Evolutionary conservation across 2,797 vertebrate genomes (phyloP).

Genomic region (Tenualosa ilisha): DNA sequence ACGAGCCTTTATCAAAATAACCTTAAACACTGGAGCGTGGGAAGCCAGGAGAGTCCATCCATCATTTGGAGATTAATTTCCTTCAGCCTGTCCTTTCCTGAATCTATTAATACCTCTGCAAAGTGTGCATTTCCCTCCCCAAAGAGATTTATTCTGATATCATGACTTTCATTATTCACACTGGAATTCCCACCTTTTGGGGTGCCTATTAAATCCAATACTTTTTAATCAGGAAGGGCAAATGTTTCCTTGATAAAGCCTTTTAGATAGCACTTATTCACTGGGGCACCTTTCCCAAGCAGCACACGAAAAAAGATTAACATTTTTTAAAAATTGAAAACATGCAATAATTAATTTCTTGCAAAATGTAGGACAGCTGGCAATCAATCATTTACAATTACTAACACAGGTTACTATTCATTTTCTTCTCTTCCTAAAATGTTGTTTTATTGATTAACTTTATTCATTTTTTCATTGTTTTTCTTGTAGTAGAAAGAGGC

Average conservation of each 20-base stretch:
- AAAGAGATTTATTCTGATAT: constrained; percentile 78
- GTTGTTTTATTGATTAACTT: not conserved
- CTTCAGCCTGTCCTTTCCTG: constrained; percentile 71
- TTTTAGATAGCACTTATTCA: constrained; percentile 44
- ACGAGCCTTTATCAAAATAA: constrained; percentile 78
- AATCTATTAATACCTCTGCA: constrained; percentile 76
- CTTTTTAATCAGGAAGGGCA: constrained; percentile 58
- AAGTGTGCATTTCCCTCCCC: constrained; percentile 56
- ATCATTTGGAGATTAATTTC: constrained; percentile 78
- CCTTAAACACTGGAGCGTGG: constrained; percentile 73
- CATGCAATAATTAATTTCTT: constrained; percentile 20
- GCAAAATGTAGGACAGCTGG: not conserved
- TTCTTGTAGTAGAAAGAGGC: not conserved
- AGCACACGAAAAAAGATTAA: not conserved
- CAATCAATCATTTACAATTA: constrained; percentile 16
- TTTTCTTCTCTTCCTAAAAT: not conserved
- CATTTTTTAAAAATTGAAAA: constrained; percentile 15
- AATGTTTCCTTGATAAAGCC: constrained; percentile 50
- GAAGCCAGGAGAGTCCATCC: constrained; percentile 74
- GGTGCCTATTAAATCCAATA: constrained; percentile 47
- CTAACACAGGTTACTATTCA: not conserved
- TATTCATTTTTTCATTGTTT: not conserved
- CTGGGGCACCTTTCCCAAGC: not conserved
- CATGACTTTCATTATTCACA: constrained; percentile 76
- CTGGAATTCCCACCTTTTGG: constrained; percentile 57